A percentile compares a stretch with the other conserved stretches of the same genome.
Evolutionary conservation across 2,888 invertebrate genomes (phyloP).

Genomic region (Heliconius cydno): DNA sequence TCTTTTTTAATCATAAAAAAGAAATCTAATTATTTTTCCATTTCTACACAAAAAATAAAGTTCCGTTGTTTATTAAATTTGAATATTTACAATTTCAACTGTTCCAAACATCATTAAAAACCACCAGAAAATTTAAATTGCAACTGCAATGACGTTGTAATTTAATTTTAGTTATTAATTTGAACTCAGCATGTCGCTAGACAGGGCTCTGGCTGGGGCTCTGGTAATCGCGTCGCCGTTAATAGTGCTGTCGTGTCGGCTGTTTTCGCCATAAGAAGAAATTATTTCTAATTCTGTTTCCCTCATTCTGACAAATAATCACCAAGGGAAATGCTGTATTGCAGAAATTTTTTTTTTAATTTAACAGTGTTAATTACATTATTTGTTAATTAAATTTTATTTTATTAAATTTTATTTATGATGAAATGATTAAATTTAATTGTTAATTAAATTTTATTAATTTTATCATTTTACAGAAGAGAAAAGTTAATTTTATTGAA

Average conservation of each 20-base stretch:
- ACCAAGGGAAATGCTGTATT: constrained; percentile 39
- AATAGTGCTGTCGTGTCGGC: constrained; percentile 45
- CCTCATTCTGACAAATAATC: constrained; percentile 43
- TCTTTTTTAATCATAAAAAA: no score
- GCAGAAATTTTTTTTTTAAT: constrained; percentile 42
- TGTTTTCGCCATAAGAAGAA: constrained; percentile 51
- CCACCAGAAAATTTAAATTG: constrained; percentile 8
- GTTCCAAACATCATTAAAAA: constrained; percentile 24
- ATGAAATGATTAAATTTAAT: neutral
- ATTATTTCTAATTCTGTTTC: constrained; percentile 48
- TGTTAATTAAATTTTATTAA: no score
- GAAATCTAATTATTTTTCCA: no score
- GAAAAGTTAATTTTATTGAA: neutral
- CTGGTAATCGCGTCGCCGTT: constrained; percentile 49
- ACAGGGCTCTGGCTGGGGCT: constrained; percentile 41
- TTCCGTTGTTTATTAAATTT: neutral
- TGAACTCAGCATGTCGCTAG: constrained; percentile 46
- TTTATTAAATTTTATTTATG: no score
- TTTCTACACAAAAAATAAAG: no score
- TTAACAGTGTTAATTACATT: constrained; percentile 7
- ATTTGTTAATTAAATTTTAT: no score
- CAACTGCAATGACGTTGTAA: constrained; percentile 20
- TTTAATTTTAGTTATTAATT: constrained; percentile 44
- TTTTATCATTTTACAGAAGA: no score
- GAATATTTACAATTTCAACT: neutral